A percentile compares a stretch with the other conserved stretches of the same genome.
phyloP scores from a whole-genome alignment of 2,888 invertebrate species.

The Cheilosia impressa region DNA sequence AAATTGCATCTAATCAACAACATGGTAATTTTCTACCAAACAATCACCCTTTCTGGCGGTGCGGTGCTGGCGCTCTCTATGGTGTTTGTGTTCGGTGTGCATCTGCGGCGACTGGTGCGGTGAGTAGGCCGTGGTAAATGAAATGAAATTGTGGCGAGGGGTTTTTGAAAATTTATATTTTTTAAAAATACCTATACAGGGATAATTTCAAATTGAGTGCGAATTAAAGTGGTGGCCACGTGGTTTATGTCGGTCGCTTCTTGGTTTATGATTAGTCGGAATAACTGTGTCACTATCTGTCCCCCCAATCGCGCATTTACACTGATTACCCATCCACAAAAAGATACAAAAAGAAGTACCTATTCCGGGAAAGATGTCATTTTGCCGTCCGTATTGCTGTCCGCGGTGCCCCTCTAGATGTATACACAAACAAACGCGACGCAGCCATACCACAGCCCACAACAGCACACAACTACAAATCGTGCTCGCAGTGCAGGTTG shows the following conservation, averaged over 20 bases:
- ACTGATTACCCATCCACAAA: slow-evolving; percentile 41
- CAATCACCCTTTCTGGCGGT: slow-evolving; percentile 41
- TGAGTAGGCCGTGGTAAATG: slow-evolving; percentile 17
- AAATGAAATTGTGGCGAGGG: slow-evolving; percentile 52
- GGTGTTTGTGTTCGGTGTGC: slow-evolving; percentile 13
- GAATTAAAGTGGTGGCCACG: slow-evolving; percentile 1
- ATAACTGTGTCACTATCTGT: too few species aligned
- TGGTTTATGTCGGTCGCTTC: too few species aligned
- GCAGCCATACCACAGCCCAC: background rate
- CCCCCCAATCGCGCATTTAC: slow-evolving; percentile 22
- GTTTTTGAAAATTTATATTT: slow-evolving; percentile 8
- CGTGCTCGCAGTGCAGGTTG: slow-evolving; percentile 1
- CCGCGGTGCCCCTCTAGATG: background rate
- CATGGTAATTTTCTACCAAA: slow-evolving; percentile 59
- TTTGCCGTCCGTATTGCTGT: slow-evolving; percentile 7
- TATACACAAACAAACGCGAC: background rate
- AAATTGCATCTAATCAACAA: slow-evolving; percentile 66
- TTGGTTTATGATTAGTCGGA: too few species aligned
- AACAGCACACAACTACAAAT: slow-evolving; percentile 15
- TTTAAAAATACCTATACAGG: background rate
- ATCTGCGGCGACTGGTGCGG: slow-evolving; percentile 23
- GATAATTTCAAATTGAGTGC: slow-evolving; percentile 25
- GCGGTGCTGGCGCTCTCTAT: slow-evolving; percentile 14
- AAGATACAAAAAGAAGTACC: background rate
- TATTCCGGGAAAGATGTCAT: slow-evolving; percentile 18